Evolutionary conservation across 2,888 invertebrate genomes (phyloP), one percentile per base, ranked within the genome.

Genomic region (Baccha elongata): DNA sequence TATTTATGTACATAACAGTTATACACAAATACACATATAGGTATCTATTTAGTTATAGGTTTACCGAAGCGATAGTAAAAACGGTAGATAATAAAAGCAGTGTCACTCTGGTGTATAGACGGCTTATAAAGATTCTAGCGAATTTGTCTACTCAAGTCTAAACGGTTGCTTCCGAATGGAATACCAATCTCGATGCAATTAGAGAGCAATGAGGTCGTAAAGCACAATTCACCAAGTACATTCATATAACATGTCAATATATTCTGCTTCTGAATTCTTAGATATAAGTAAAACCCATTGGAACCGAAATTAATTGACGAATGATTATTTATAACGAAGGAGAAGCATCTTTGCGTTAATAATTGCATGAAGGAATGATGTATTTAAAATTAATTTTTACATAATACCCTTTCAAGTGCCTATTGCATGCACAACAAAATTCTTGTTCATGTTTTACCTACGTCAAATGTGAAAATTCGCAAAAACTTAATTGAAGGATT

Each of bases 101-200:
- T 23, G 23, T 23, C 5, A 23, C 23, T 23, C 3, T 23, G 5
- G 3, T 4, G 26, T 6, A 26, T 35, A 35, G 5, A 3, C 35
- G n/a, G n/a, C 11, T n/a, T 10, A n/a, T n/a, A 35, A 35, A 69
- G 46, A 53, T 68, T 75, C 26, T 44, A 60, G n/a, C n/a, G 17
- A 42, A 32, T 13, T 29, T 60, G 60, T 60, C 19, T 69, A 19
- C 40, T 72, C 26, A 29, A 52, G 48, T 68, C 13, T 29, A 60
- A 72, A 50, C 29, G 52, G 17, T 29, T 42, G 58, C 50, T 65
- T 64, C 71, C 65, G 65, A 69, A 58, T 65, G 64, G 29, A 65
- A 55, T 42, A 13, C 11, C 50, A 50, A 79, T 68, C 68, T 62
- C 40, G 23, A 44, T 73, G 73, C 53, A 73, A 78, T 78, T 67